Evolutionary conservation across 2,888 invertebrate genomes (phyloP).

Genomic region (Hydrotaea cyrtoneurina): DNA sequence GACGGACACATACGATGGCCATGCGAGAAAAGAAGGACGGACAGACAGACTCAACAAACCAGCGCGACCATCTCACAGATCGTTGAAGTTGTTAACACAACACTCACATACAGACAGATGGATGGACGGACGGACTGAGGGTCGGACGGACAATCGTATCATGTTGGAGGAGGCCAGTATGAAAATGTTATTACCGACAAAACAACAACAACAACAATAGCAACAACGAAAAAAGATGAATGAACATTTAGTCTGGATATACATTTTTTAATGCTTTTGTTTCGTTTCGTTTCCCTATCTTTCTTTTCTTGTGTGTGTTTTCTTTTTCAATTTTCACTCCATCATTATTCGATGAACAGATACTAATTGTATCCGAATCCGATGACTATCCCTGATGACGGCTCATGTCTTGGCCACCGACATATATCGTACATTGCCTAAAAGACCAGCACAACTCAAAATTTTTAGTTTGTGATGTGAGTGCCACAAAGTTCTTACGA

Average conservation of each 20-base stretch:
- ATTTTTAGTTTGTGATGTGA: no score
- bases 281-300: constrained; percentile 1
- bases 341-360: constrained; percentile 2
- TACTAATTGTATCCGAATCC: constrained; percentile 14
- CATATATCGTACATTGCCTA: no score
- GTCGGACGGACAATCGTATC: constrained; percentile 11
- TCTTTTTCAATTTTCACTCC: constrained; percentile 8
- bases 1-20: background rate
- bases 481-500: no score
- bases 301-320: background rate
- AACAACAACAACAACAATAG: constrained; percentile 2
- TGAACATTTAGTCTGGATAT: constrained; percentile 49
- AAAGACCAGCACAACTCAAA: no score
- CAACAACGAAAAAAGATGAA: constrained; percentile 44
- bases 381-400: constrained; percentile 18
- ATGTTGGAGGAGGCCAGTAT: background rate
- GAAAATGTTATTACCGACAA: constrained; percentile 27
- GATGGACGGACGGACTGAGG: background rate
- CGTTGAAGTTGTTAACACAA: constrained; percentile 38
- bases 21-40: background rate
- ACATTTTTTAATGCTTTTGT: constrained; percentile 46
- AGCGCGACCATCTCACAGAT: constrained; percentile 24
- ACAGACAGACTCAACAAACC: background rate
- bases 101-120: background rate
- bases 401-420: background rate